Base-by-base conservation (phyloP, 2,888 invertebrate species). In the Cosmia trapezina region DNA sequence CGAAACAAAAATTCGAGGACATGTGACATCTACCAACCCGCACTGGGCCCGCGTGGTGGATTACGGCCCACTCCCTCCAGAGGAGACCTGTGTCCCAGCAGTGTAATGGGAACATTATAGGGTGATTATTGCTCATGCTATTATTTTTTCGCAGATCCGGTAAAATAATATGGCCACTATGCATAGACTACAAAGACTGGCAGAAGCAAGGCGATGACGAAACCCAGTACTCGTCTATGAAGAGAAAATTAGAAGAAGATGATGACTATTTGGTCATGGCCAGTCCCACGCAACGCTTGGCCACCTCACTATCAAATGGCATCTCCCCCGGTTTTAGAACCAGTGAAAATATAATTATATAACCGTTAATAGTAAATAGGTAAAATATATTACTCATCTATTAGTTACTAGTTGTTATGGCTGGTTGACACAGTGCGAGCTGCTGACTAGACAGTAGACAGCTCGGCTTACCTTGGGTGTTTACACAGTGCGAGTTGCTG, bases 121-220 rank as follows among this genome's bases (percentile, higher is more conserved):
- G 4, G n/a, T 53, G 22, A 12, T 22, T 22, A 53, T 22, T 22
- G 2, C 12, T 54, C 5, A 51, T 22, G 12, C 14, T 7, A 28
- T 14, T 11, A 7, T 53, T 14, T 28, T 33, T 79, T 90, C 86
- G 28, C 92, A 96, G 96, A 83, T 96, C 96, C 0, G 96, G 95
- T 3, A 93, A 94, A 89, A 94, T 92, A 85, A 94, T 97, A 72
- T 94, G 95, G 93, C 96, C 96, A 0, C 89, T 96, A 8, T 97
- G 97, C 89, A 93, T 96, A 85, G 96, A 96, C 80, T 97, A 97
- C 86, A 96, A 96, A 87, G 95, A 96, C 80, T 93, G 94, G 88
- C 81, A 91, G 9, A 94, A 92, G 22, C 92, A 93, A 14, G 92
- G 92, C 2, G 93, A 93, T 12, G 93, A 93, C 19, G 93, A 94